A percentile compares a stretch with the other conserved stretches of the same genome.
These are phyloP conservation scores for Candidula unifasciata DNA, from an alignment of 2,888 invertebrate species.

Conservation along the genomic window DNA sequence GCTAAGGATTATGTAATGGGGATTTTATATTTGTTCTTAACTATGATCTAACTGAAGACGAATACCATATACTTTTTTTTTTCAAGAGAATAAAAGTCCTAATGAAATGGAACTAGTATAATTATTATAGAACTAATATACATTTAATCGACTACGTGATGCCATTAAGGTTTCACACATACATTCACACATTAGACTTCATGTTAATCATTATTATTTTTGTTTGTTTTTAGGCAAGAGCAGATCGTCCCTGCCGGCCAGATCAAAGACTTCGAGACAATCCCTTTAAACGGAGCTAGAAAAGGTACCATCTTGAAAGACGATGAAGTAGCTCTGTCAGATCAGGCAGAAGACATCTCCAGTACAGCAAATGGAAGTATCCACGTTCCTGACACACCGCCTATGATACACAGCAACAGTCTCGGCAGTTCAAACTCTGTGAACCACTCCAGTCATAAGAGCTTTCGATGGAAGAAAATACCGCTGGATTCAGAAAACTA, in stretches of 20 bases:
- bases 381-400: background rate
- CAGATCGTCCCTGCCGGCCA: background rate
- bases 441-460: background rate
- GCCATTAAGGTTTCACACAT: too few species aligned
- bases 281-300: constrained; percentile 29
- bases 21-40: too few species aligned
- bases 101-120: too few species aligned
- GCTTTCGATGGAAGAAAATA: background rate
- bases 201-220: too few species aligned
- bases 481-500: background rate
- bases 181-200: too few species aligned
- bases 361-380: background rate
- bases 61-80: too few species aligned
- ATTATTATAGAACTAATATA: too few species aligned
- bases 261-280: constrained; percentile 19
- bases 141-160: too few species aligned
- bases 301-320: background rate
- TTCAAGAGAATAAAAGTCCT: too few species aligned
- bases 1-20: too few species aligned
- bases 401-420: background rate
- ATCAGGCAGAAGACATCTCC: background rate
- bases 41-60: too few species aligned
- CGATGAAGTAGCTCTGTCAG: background rate
- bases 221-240: constrained; percentile 7
- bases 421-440: background rate